A percentile compares a stretch with the other conserved stretches of the same genome.
phyloP scores from a whole-genome alignment of 1,140 invertebrate species.

The Melanaphis sacchari region DNA sequence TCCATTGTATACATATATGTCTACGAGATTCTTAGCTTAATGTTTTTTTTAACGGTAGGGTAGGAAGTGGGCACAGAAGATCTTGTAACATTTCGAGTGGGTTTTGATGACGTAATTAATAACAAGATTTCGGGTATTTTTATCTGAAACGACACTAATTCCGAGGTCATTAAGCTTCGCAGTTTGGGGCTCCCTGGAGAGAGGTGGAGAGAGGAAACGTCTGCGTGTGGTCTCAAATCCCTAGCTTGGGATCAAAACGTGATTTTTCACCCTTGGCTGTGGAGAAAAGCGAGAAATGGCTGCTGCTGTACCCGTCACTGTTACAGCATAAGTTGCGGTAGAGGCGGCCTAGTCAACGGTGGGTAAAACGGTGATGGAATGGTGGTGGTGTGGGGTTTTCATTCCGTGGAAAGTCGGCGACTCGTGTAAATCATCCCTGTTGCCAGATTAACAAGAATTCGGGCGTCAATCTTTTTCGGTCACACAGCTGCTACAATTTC shows the following conservation, averaged over 20 bases:
- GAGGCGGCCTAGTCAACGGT: background rate
- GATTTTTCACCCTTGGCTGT: conserved; percentile 45
- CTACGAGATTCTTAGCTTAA: background rate
- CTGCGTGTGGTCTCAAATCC: conserved; percentile 35
- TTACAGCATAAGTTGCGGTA: background rate
- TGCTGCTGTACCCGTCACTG: background rate
- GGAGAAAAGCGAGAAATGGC: background rate
- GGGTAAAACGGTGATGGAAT: background rate
- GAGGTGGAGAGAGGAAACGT: background rate
- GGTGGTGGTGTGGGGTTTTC: background rate
- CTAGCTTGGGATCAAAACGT: conserved; percentile 51
- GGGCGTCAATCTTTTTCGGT: conserved; percentile 20
- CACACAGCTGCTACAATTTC: background rate
- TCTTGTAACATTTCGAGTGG: conserved; percentile 30
- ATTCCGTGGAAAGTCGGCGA: background rate
- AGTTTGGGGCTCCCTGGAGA: background rate
- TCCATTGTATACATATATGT: background rate
- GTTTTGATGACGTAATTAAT: conserved; percentile 50
- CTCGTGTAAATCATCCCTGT: conserved; percentile 53
- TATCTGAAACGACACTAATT: conserved; percentile 52
- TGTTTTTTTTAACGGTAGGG: background rate
- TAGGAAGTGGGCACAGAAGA: background rate
- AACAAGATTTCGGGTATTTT: conserved; percentile 46
- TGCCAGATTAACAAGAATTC: conserved; percentile 34
- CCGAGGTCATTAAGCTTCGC: conserved; percentile 52